Evolutionary conservation across 1,140 invertebrate species (phyloP).

Genomic region (Stegodyphus dumicola): DNA sequence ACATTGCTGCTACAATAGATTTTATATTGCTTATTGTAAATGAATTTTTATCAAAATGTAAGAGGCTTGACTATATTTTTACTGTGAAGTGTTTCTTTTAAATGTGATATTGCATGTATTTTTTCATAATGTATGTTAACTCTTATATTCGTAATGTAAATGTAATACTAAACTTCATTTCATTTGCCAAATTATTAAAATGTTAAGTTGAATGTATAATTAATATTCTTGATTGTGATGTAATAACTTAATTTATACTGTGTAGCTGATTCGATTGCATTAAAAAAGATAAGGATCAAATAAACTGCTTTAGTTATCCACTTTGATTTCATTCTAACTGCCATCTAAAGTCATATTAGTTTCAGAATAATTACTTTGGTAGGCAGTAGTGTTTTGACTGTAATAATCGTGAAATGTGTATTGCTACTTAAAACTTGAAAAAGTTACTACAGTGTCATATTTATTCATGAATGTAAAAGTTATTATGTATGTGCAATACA

Average conservation of each 20-base stretch:
- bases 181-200: no score
- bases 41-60: no score
- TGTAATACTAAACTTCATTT: no score
- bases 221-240: background rate
- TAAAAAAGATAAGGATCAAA: background rate
- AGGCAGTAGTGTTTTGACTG: background rate
- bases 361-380: background rate
- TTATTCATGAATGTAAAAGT: background rate
- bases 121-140: no score
- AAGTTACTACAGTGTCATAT: background rate
- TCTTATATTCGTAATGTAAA: no score
- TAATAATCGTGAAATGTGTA: background rate
- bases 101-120: no score
- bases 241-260: background rate
- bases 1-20: no score
- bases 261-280: background rate
- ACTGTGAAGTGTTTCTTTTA: no score
- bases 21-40: no score
- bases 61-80: no score
- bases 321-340: background rate
- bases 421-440: background rate
- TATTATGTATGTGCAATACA: slow-evolving; percentile 34
- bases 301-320: background rate
- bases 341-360: background rate
- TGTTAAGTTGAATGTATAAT: background rate